Evolutionary conservation across 2,113 vertebrate genomes (phyloP), one percentile per base, ranked within the genome.

Genomic region (Ophiodon elongatus): DNA sequence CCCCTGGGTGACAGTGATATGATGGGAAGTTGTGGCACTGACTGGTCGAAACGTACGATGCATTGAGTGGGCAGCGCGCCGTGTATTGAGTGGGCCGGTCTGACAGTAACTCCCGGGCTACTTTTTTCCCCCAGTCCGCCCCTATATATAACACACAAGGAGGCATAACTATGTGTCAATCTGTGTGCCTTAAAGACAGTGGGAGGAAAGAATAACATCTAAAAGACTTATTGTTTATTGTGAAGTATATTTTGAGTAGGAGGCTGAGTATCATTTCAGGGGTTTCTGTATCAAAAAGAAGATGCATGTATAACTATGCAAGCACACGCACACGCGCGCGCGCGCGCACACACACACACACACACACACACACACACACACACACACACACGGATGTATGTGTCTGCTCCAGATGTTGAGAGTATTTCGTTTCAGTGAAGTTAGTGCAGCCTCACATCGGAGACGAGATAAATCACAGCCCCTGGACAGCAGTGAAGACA

Each of bases 401-500:
- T 59, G 25, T 82, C 33, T 85, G 70, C 70, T 91, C 80, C 89
- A 91, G 89, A 90, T 93, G 93, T 89, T 89, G 66, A 84, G 79
- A 82, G 77, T 84, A 84, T 91, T 91, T 77, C 59, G 79, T 91
- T 84, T 88, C 86, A 57, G 80, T 59, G 64, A 83, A 90, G 86
- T 73, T 77, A 86, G 77, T 76, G 83, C 80, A 68, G 85, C 73
- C 79, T 84, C 79, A 83, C 85, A 89, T 72, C 15, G 67, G 82
- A 91, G 83, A 79, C 65, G 64, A 78, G 77, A 93, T 94, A 92
- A 93, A 93, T 93, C 91, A 89, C 71, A 85, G 73, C 69, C 73
- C 76, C 82, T 84, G 87, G 93, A 92, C 90, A 86, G 88, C 72
- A 74, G 91, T 47, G 91, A 90, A 87, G 93, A 94, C 91, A 93